Percentiles rank a stretch among this genome's conserved stretches.
These are phyloP conservation scores for Hyposmocoma kahamanoa DNA, from an alignment of 1,140 invertebrate genomes.

Conservation along the genomic window DNA sequence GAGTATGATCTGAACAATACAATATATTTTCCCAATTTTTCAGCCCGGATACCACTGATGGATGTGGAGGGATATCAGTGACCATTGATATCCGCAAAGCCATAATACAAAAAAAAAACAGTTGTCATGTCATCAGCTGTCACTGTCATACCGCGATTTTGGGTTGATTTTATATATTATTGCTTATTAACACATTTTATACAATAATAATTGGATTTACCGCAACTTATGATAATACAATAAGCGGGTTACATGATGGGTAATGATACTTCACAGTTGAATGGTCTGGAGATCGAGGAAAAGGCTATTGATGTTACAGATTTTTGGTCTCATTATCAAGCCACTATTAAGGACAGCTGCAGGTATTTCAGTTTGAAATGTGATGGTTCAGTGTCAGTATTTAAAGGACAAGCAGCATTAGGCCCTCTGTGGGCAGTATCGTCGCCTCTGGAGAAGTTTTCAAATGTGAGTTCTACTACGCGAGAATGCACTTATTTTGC, in stretches of 20 bases:
- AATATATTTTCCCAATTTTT: too few species aligned
- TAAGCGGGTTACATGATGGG: conserved; percentile 78
- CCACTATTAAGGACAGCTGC: conserved; percentile 75
- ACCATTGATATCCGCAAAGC: too few species aligned
- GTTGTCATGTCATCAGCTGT: too few species aligned
- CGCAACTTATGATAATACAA: too few species aligned
- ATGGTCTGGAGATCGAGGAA: conserved; percentile 82
- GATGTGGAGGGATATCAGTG: too few species aligned
- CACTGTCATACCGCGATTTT: too few species aligned
- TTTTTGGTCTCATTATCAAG: conserved; percentile 84
- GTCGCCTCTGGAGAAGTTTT: conserved; percentile 81
- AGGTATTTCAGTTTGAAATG: conserved; percentile 70
- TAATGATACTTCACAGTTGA: conserved; percentile 82
- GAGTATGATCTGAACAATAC: too few species aligned
- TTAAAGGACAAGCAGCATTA: conserved; percentile 79
- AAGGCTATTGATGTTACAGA: conserved; percentile 84
- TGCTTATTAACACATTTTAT: too few species aligned
- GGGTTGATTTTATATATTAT: too few species aligned
- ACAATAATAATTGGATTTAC: background rate
- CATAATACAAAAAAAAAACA: too few species aligned
- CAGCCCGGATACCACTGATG: too few species aligned
- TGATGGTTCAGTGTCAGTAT: conserved; percentile 81
- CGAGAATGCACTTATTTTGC: too few species aligned
- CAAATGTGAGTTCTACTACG: conserved; percentile 79
- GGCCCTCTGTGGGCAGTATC: conserved; percentile 77